These are phyloP conservation scores for Lucilia cuprina DNA, from an alignment of 1,140 invertebrate species.

Conservation along the genomic window DNA sequence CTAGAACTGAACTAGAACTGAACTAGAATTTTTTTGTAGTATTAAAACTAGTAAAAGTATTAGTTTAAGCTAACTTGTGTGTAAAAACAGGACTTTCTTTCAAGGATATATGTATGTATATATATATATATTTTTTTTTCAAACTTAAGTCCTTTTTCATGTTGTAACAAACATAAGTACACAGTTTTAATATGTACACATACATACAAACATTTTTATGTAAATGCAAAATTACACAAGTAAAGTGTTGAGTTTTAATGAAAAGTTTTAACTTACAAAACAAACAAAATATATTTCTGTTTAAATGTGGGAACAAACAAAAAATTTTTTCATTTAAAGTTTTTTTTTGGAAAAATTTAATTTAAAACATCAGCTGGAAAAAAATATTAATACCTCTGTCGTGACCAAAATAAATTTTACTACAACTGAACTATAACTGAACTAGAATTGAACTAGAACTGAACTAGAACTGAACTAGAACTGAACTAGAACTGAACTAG, in stretches of 20 bases:
- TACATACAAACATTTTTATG: neutral
- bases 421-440: too few species aligned
- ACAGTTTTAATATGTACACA: neutral
- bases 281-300: conserved; percentile 16
- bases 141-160: conserved; percentile 20
- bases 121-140: too few species aligned
- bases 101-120: neutral
- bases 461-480: too few species aligned
- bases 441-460: too few species aligned
- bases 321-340: neutral
- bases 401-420: neutral
- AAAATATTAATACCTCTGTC: too few species aligned
- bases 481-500: too few species aligned
- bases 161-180: neutral
- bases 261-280: conserved; percentile 19
- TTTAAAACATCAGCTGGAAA: neutral
- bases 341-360: neutral
- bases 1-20: too few species aligned
- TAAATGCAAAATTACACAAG: neutral
- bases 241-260: conserved; percentile 22
- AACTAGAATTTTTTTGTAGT: neutral
- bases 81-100: conserved; percentile 19
- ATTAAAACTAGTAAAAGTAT: neutral
- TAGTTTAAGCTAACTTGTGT: conserved; percentile 8
- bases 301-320: neutral